A percentile compares a stretch with the other conserved stretches of the same genome.
These are phyloP conservation scores for Apodemia duryi DNA, from an alignment of 2,888 invertebrate genomes.

Conservation along the genomic window DNA sequence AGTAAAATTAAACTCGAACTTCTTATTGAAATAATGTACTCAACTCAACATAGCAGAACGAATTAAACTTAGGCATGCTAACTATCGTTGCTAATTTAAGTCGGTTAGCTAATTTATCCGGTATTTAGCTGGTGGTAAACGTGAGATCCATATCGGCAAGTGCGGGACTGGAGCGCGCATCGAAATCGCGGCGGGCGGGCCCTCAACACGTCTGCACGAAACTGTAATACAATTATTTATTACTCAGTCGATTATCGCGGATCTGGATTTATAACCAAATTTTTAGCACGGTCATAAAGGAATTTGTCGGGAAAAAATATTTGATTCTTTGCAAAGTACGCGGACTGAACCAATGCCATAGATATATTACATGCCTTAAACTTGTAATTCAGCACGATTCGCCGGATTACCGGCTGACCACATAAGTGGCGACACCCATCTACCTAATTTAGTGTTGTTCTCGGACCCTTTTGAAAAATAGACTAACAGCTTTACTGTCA, in stretches of 20 bases:
- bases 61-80: slow-evolving; percentile 33
- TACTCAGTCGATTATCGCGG: slow-evolving; percentile 29
- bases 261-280: slow-evolving; percentile 19
- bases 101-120: slow-evolving; percentile 70
- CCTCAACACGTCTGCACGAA: slow-evolving; percentile 36
- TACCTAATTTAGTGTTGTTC: no score
- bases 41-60: slow-evolving; percentile 26
- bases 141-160: slow-evolving; percentile 70
- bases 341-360: no score
- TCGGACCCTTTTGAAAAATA: no score
- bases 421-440: no score
- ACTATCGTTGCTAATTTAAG: slow-evolving; percentile 59
- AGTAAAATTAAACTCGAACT: no score
- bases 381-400: no score
- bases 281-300: not conserved
- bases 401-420: no score
- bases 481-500: no score
- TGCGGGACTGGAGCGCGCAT: slow-evolving; percentile 52
- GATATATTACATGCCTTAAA: no score
- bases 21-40: slow-evolving; percentile 8
- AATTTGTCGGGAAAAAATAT: not conserved
- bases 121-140: slow-evolving; percentile 70
- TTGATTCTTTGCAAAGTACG: no score
- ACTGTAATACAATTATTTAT: slow-evolving; percentile 39
- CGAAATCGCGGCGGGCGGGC: slow-evolving; percentile 58